Evolutionary conservation across 2,797 vertebrate genomes (phyloP), one percentile per base, ranked within the genome.

Genomic region (Thunnus albacares): DNA sequence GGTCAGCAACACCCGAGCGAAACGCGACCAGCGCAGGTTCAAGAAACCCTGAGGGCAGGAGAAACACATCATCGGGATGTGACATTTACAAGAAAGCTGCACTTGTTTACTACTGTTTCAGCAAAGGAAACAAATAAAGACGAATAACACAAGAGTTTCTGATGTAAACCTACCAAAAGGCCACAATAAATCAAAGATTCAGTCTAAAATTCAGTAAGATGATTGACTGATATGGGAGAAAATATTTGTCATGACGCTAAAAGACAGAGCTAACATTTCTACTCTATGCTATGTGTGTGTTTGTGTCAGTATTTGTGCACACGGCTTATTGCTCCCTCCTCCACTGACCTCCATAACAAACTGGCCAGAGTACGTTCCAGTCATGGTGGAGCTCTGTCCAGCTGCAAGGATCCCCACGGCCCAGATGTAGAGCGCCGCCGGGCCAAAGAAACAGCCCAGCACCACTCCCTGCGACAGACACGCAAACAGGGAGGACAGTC

Each of bases 341-440:
- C 38, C 66, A 81, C 90, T 79, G 68, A 99, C 97, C 97, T 99
- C 97, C 97, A 98, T 99, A 67, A 97, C 97, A 45, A 99, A 99
- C 94, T 98, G 97, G 12, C 97, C 97, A 0, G 97, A 98, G 88
- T 99, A 98, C 0, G 97, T 99, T 53, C 97, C 97, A 0, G 97
- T 98, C 97, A 99, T 98, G 11, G 97, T 98, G 51, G 97, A 98
- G 94, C 97, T 99, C 95, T 98, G 97, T 38, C 97, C 97, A 0
- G 97, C 97, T 6, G 97, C 97, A 2, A 99, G 95, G 89, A 99
- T 99, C 41, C 97, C 97, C 8, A 98, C 91, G 0, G 97, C 97
- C 97, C 97, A 98, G 89, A 98, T 98, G 82, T 98, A 98, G 75
- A 99, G 96, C 0, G 97, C 95, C 0, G 96, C 97, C 0, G 97